Percentiles rank a stretch among this genome's conserved stretches.
Evolutionary conservation across 2,888 invertebrate genomes (phyloP).

Genomic region (Cheilosia grossa): DNA sequence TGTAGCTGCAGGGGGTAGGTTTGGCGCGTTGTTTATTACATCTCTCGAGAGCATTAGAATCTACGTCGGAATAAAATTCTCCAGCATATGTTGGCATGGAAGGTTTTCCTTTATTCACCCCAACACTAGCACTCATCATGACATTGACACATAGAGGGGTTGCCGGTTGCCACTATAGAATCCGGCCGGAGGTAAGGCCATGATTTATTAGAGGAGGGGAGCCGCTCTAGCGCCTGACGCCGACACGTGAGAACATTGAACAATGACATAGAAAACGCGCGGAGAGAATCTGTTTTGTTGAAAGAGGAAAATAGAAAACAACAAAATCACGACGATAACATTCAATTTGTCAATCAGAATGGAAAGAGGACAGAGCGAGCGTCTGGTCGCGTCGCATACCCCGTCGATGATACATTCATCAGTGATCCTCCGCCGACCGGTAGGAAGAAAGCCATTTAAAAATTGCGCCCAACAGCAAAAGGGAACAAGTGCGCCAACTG

Average conservation of each 20-base stretch:
- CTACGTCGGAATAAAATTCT: slow-evolving; percentile 2
- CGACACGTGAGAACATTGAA: slow-evolving; percentile 45
- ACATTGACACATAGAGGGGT: slow-evolving; percentile 62
- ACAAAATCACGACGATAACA: slow-evolving; percentile 17
- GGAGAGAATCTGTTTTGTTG: background rate
- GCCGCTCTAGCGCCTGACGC: slow-evolving; percentile 33
- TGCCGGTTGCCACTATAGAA: slow-evolving; percentile 8
- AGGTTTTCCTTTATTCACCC: slow-evolving; percentile 44
- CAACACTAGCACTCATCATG: slow-evolving; percentile 25
- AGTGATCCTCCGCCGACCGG: slow-evolving; percentile 10
- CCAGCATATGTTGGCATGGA: slow-evolving; percentile 6
- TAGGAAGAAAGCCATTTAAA: slow-evolving; percentile 19
- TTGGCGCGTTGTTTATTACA: background rate
- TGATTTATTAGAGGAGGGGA: slow-evolving; percentile 25
- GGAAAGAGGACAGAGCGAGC: background rate
- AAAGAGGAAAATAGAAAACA: background rate
- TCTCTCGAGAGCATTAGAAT: slow-evolving; percentile 20
- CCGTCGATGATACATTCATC: slow-evolving; percentile 22
- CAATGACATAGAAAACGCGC: slow-evolving; percentile 34
- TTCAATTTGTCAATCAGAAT: slow-evolving; percentile 32
- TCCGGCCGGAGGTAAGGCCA: slow-evolving; percentile 28
- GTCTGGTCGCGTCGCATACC: slow-evolving; percentile 1
- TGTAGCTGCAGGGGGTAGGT: slow-evolving; percentile 26
- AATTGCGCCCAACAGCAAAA: slow-evolving; percentile 8
- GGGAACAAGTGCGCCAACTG: slow-evolving; percentile 57